These are phyloP conservation scores for Hylomyscus alleni DNA, from an alignment of 2,797 vertebrate species.

Conservation along the genomic window DNA sequence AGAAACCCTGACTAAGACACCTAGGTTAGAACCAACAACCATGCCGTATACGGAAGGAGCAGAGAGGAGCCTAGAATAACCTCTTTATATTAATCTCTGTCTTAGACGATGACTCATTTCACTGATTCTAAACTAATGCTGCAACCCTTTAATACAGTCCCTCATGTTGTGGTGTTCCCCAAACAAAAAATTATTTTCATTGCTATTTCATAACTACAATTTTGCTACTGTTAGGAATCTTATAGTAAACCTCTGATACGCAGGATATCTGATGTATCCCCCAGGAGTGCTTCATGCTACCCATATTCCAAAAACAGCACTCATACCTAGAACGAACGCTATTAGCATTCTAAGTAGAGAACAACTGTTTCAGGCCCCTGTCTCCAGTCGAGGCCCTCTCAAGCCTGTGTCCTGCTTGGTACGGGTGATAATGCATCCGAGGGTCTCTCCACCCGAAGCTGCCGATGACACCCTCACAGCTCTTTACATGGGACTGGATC, in stretches of 20 bases:
- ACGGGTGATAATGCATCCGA: conserved; percentile 14
- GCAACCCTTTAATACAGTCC: neutral
- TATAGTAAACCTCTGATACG: neutral
- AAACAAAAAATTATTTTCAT: neutral
- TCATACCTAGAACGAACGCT: neutral
- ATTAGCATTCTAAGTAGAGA: neutral
- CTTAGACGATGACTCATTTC: neutral
- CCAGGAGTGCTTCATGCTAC: neutral
- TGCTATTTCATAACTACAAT: neutral
- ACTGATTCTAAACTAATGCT: neutral
- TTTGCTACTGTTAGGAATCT: neutral
- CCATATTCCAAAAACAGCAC: neutral
- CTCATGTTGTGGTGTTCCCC: neutral
- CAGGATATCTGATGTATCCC: neutral
- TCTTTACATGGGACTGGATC: conserved; percentile 28
- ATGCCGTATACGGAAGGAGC: neutral
- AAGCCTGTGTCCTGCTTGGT: neutral
- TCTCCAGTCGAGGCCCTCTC: neutral
- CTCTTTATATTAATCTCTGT: neutral
- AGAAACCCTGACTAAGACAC: no score
- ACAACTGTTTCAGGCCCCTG: neutral
- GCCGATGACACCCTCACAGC: neutral
- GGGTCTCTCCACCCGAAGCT: neutral
- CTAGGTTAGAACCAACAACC: neutral
- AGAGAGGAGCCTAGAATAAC: neutral